Conservation (phyloP, 1,140 invertebrate species). For the Sesamia nonagrioides region DNA sequence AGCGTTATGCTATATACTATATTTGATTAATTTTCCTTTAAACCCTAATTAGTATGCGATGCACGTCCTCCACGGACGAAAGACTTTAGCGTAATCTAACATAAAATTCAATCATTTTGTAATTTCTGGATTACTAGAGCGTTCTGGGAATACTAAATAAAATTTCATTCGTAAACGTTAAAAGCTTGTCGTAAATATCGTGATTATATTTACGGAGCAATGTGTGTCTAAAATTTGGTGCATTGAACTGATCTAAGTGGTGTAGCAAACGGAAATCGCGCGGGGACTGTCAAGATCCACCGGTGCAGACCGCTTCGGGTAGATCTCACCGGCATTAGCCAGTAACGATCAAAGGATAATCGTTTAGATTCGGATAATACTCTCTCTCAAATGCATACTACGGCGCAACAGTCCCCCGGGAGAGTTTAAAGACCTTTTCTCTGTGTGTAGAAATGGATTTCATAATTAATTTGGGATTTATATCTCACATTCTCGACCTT, state of each 20-base stretch:
- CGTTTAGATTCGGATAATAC: slow-evolving; percentile 37
- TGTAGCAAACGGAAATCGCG: slow-evolving; percentile 66
- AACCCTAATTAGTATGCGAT: slow-evolving; percentile 17
- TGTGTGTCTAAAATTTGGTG: slow-evolving; percentile 44
- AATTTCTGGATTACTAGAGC: slow-evolving; percentile 13
- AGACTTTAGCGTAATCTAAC: slow-evolving; percentile 23
- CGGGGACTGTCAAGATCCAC: slow-evolving; percentile 52
- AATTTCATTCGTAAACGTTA: not conserved
- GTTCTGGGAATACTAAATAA: not conserved
- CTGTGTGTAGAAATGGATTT: not conserved
- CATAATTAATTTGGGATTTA: slow-evolving; percentile 26
- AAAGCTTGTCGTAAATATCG: not conserved
- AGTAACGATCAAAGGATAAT: slow-evolving; percentile 45
- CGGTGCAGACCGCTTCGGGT: slow-evolving; percentile 62
- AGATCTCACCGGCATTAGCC: slow-evolving; percentile 55
- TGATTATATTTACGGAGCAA: slow-evolving; percentile 1
- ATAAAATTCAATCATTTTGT: slow-evolving; percentile 29
- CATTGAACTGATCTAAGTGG: slow-evolving; percentile 66
- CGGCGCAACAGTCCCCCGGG: not conserved
- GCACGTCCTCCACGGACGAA: slow-evolving; percentile 23
- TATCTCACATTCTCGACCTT: slow-evolving; percentile 1
- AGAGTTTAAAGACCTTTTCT: slow-evolving; percentile 23
- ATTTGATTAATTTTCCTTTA: slow-evolving; percentile 1
- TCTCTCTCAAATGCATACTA: slow-evolving; percentile 41
- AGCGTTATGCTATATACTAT: not conserved